phyloP scores from a whole-genome alignment of 2,113 vertebrate genomes.

The Mesocricetus auratus region DNA sequence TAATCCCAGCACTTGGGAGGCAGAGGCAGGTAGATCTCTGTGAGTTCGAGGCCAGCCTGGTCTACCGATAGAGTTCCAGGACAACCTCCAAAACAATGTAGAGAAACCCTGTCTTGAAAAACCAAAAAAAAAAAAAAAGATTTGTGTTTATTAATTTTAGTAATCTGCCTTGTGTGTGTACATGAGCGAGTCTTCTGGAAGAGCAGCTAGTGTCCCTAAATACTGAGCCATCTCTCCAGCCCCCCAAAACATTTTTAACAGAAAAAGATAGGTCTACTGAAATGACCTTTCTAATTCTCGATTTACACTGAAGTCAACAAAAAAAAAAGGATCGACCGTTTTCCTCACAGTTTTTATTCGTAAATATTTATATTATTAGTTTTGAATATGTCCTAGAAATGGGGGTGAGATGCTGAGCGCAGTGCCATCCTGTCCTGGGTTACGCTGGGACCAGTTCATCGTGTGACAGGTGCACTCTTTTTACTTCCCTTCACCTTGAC shows the following conservation, averaged over 20 bases:
- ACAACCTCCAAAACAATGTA: no score
- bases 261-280: background rate
- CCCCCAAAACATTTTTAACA: background rate
- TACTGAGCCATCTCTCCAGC: background rate
- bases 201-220: background rate
- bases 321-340: slow-evolving; percentile 3
- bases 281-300: background rate
- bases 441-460: background rate
- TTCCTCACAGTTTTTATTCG: background rate
- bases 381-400: slow-evolving; percentile 7
- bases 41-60: no score
- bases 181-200: background rate
- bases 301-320: slow-evolving; percentile 33
- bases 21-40: no score
- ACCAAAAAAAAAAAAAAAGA: background rate
- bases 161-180: background rate
- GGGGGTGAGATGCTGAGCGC: background rate
- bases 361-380: background rate
- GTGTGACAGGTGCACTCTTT: slow-evolving; percentile 13
- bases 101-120: no score
- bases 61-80: no score
- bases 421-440: background rate
- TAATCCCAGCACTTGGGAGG: no score
- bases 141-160: background rate
- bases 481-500: slow-evolving; percentile 63